Conservation (phyloP, 2,113 vertebrate species). For the Ageneiosus marmoratus region DNA sequence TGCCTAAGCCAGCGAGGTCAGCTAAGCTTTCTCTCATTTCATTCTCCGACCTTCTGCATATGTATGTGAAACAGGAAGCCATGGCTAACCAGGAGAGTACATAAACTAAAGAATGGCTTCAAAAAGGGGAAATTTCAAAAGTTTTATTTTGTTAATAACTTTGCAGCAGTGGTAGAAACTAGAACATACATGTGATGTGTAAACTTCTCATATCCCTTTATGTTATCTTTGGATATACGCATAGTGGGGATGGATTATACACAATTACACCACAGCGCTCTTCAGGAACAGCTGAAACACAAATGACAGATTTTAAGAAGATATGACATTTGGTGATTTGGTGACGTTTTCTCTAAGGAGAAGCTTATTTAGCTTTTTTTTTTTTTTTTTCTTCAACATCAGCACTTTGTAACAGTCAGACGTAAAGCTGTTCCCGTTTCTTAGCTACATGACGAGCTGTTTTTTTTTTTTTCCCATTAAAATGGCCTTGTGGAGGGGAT, state of each 20-base stretch:
- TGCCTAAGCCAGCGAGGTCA: background rate
- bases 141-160: background rate
- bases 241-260: background rate
- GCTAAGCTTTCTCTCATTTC: background rate
- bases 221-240: background rate
- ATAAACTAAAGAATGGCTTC: background rate
- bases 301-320: background rate
- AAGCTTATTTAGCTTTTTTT: background rate
- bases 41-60: background rate
- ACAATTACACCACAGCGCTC: background rate
- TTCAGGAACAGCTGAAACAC: background rate
- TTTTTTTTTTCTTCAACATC: background rate
- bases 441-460: background rate
- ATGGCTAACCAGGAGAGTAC: background rate
- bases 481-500: fast-evolving
- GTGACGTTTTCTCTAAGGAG: background rate
- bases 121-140: slow-evolving; percentile 6
- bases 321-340: background rate
- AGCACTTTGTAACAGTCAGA: background rate
- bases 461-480: background rate
- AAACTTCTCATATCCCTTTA: background rate
- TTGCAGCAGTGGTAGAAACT: background rate
- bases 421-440: background rate
- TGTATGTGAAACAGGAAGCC: background rate
- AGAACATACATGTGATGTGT: background rate